phyloP scores from a whole-genome alignment of 1,140 invertebrate genomes.

The Andricus grossulariae region DNA sequence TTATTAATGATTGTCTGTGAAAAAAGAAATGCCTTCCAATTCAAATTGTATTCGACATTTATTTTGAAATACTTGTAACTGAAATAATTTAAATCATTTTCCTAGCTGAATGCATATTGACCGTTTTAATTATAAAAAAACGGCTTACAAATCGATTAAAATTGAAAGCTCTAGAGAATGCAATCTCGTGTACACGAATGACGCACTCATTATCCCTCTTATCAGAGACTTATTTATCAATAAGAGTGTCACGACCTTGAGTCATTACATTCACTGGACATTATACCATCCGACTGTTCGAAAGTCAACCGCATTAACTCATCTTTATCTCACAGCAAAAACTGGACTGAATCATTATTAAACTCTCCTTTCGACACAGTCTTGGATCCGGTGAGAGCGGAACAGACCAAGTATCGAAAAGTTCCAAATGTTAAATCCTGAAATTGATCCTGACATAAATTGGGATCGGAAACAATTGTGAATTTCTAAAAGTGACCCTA shows the following conservation, averaged over 20 bases:
- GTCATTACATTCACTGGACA: background rate
- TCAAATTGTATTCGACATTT: no score
- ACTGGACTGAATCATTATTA: background rate
- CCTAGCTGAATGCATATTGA: no score
- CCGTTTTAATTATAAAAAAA: no score
- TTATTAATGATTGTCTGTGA: no score
- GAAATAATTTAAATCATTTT: no score
- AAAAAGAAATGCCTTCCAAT: no score
- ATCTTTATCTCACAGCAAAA: background rate
- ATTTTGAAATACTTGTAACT: no score
- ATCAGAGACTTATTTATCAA: slow-evolving; percentile 11
- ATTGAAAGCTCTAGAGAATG: no score
- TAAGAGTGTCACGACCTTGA: slow-evolving; percentile 3
- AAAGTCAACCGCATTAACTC: background rate
- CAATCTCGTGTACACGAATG: background rate
- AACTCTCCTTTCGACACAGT: background rate
- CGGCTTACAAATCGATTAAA: no score
- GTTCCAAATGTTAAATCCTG: no score
- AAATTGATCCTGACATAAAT: background rate
- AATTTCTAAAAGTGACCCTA: background rate
- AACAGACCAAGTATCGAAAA: background rate
- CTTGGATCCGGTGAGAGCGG: background rate
- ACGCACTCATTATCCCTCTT: slow-evolving; percentile 18
- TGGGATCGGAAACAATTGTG: background rate
- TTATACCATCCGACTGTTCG: background rate